Evolutionary conservation across 2,797 vertebrate genomes (phyloP).

Genomic region (Propithecus perrieri): DNA sequence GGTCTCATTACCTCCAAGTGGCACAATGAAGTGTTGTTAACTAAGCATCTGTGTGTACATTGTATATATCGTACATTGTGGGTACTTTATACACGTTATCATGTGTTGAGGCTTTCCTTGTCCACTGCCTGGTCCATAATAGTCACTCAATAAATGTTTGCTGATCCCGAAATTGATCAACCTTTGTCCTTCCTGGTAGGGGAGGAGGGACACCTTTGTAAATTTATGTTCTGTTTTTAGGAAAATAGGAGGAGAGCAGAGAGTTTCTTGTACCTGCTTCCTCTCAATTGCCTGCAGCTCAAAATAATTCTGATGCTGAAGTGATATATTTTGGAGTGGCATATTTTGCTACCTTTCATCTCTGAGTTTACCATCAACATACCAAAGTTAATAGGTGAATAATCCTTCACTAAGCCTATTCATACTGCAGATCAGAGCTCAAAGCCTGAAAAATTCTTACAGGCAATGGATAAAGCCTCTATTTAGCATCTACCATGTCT

Average conservation of each 20-base stretch:
- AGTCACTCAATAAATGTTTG: not conserved
- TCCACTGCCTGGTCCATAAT: not conserved
- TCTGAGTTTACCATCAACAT: not conserved
- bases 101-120: not conserved
- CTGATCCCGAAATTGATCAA: not conserved
- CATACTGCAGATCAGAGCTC: not conserved
- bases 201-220: not conserved
- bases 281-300: not conserved
- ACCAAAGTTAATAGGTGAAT: not conserved
- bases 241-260: not conserved
- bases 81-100: not conserved
- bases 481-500: not conserved
- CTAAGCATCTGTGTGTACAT: not conserved
- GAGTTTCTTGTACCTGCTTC: not conserved
- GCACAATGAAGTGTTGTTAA: not conserved
- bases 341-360: not conserved
- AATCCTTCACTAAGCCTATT: not conserved
- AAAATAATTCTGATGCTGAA: not conserved
- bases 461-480: not conserved
- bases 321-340: not conserved
- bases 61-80: not conserved
- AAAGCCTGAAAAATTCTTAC: not conserved
- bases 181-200: not conserved
- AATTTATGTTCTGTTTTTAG: not conserved
- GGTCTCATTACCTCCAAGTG: not conserved